Conservation (phyloP, 2,888 invertebrate species). For the Acanthosepion esculentum region DNA sequence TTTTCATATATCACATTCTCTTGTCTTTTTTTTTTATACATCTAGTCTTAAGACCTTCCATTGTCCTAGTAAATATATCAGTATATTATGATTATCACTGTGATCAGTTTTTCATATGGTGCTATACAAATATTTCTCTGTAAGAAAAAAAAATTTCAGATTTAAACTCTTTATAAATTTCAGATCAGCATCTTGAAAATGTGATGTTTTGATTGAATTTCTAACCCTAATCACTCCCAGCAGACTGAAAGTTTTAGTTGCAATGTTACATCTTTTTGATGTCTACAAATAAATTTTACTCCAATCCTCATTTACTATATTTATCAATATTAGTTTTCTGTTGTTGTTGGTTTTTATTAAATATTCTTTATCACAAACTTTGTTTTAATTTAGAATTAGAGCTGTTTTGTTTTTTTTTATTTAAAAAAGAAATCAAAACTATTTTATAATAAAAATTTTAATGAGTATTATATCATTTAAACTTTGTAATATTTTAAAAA, state of each 20-base stretch:
- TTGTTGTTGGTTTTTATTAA: background rate
- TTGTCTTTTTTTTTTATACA: background rate
- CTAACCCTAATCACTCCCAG: background rate
- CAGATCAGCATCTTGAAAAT: slow-evolving; percentile 33
- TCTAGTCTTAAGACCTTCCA: background rate
- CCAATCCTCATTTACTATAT: background rate
- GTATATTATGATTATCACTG: background rate
- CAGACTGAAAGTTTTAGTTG: background rate
- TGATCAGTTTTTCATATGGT: background rate
- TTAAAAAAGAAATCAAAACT: too few relatives aligned
- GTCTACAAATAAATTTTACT: background rate
- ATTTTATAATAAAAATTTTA: background rate
- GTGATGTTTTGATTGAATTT: slow-evolving; percentile 33
- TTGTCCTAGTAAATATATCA: background rate
- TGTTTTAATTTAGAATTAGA: background rate
- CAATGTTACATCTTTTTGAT: background rate
- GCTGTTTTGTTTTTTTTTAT: background rate
- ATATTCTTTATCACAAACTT: background rate
- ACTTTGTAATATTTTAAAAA: background rate
- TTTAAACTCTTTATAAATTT: background rate
- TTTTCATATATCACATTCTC: background rate
- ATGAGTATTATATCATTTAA: background rate
- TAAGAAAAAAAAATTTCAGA: background rate
- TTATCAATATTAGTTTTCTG: background rate
- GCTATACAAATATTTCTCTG: background rate